Evolutionary conservation across 2,113 vertebrate species (phyloP).

Genomic region (Hydrochoerus hydrochaeris): DNA sequence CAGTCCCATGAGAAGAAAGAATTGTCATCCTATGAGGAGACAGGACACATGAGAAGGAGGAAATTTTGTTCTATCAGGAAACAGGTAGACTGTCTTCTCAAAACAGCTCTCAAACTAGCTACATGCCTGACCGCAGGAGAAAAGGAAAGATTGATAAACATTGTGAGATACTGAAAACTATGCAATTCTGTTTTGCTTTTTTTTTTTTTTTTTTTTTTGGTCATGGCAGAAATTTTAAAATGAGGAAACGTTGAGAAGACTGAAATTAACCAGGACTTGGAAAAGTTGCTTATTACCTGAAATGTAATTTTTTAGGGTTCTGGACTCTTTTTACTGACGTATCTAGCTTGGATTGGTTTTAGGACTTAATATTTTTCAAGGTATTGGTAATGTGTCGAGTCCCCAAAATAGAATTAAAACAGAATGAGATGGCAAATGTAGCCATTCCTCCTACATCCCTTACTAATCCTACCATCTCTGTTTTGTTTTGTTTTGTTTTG

Average conservation of each 20-base stretch:
- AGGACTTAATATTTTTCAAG: neutral
- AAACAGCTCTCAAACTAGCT: neutral
- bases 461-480: neutral
- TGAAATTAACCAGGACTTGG: neutral
- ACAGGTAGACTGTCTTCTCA: neutral
- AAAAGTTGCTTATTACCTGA: neutral
- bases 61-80: neutral
- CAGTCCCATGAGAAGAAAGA: neutral
- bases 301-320: neutral
- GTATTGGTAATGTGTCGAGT: neutral
- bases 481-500: neutral
- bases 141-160: neutral
- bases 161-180: fast-evolving
- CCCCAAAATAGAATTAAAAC: neutral
- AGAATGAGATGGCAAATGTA: neutral
- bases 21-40: neutral
- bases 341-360: neutral
- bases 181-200: neutral
- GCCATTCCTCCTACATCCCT: neutral
- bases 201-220: neutral
- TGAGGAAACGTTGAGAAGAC: neutral
- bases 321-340: neutral
- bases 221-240: neutral
- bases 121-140: neutral
- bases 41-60: too few relatives aligned